Percentiles rank a stretch among this genome's conserved stretches.
phyloP scores from a whole-genome alignment of 1,140 invertebrate genomes.

The Bombus superbus region DNA sequence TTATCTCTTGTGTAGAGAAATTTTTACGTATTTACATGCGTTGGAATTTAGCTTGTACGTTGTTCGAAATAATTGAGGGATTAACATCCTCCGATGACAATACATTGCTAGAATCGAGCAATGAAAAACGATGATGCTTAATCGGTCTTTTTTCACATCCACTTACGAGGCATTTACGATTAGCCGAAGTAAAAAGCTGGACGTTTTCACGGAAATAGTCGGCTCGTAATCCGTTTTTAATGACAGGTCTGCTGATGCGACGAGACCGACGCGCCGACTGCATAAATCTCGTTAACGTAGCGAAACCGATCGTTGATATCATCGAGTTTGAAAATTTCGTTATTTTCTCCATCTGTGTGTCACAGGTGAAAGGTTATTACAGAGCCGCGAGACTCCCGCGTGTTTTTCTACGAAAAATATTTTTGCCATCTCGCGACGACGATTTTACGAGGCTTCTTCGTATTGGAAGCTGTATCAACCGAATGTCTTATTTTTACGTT shows the following conservation, averaged over 20 bases:
- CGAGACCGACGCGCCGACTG: not conserved
- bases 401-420: slow-evolving; percentile 36
- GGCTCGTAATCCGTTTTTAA: slow-evolving; percentile 51
- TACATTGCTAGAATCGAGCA: not conserved
- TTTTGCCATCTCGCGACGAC: not conserved
- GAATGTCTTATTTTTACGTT: not conserved
- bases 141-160: not conserved
- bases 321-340: slow-evolving; percentile 60
- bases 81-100: not conserved
- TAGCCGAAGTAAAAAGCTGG: not conserved
- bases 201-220: not conserved
- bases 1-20: too few species aligned
- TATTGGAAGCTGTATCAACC: not conserved
- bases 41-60: too few species aligned
- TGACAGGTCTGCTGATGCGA: slow-evolving; percentile 42
- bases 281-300: slow-evolving; percentile 57
- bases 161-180: not conserved
- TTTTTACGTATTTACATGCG: too few species aligned
- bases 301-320: slow-evolving; percentile 33
- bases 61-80: not conserved
- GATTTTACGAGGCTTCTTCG: not conserved
- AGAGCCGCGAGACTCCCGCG: not conserved
- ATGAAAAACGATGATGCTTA: not conserved
- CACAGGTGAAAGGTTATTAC: slow-evolving; percentile 22
- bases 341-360: slow-evolving; percentile 25